Percentiles rank a stretch among this genome's conserved stretches.
Conservation (phyloP, 2,888 invertebrate genomes). For the Gasteruption jaculator region DNA sequence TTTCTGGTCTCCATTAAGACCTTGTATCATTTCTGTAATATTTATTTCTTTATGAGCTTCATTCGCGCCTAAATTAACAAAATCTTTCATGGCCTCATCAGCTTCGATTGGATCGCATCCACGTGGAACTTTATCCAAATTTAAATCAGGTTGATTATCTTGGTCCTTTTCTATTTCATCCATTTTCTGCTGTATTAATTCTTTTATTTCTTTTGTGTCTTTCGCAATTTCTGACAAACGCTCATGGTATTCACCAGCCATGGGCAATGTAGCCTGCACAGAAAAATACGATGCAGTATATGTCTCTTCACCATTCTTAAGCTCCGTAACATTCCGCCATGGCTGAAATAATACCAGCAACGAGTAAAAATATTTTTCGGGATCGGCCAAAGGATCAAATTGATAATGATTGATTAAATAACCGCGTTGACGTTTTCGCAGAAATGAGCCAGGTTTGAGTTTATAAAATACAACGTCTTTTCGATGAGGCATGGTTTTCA, state of each 20-base stretch:
- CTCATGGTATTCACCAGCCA: constrained; percentile 20
- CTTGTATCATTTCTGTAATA: constrained; percentile 21
- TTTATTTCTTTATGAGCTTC: constrained; percentile 6
- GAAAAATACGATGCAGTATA: constrained; percentile 16
- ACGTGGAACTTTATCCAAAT: too few species aligned
- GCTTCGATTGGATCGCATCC: constrained; percentile 11
- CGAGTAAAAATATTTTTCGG: constrained; percentile 19
- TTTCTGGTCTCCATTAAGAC: constrained; percentile 32
- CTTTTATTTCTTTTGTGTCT: constrained; percentile 14
- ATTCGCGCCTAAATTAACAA: constrained; percentile 2
- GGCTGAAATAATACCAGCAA: constrained; percentile 28
- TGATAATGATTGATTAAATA: constrained; percentile 32
- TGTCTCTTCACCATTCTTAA: constrained; percentile 14
- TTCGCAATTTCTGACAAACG: constrained; percentile 11
- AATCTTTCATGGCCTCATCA: constrained; percentile 3
- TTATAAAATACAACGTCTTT: constrained; percentile 16
- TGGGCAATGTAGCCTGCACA: constrained; percentile 7
- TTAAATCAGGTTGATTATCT: too few species aligned
- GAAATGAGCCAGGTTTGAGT: constrained; percentile 18
- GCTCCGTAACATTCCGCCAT: constrained; percentile 19
- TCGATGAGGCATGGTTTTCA: constrained; percentile 8
- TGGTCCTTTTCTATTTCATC: constrained; percentile 29
- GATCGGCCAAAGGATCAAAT: constrained; percentile 12
- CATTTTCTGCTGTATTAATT: constrained; percentile 22
- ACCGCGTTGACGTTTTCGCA: constrained; percentile 26